These are phyloP conservation scores for Cetoscarus ocellatus DNA, from an alignment of 2,797 vertebrate genomes.

Conservation along the genomic window DNA sequence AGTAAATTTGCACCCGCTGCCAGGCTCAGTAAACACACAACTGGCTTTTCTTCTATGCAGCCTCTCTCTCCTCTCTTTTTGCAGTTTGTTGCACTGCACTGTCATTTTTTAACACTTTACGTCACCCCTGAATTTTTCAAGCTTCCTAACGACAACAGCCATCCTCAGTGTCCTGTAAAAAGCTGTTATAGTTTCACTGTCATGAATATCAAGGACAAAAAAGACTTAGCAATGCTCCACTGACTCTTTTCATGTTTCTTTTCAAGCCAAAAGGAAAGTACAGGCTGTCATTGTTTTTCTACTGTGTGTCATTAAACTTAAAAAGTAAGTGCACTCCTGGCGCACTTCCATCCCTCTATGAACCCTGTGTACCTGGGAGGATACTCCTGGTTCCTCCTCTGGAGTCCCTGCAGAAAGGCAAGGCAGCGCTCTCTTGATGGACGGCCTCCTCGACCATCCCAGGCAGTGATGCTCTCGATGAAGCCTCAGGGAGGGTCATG, in stretches of 20 bases:
- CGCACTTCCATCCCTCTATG: constrained; percentile 35
- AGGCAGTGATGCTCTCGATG: constrained; percentile 45
- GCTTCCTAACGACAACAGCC: constrained; percentile 11
- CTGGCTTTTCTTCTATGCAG: too few relatives aligned
- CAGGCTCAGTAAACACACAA: too few relatives aligned
- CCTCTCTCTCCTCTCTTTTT: too few relatives aligned
- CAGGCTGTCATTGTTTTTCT: constrained; percentile 13
- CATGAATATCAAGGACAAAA: constrained; percentile 30
- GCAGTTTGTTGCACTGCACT: too few relatives aligned
- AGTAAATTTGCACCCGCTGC: too few relatives aligned
- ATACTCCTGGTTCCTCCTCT: constrained; percentile 25
- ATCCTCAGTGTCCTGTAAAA: constrained; percentile 21
- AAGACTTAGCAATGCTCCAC: constrained; percentile 1
- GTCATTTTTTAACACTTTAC: background rate
- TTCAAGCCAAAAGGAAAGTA: constrained; percentile 20
- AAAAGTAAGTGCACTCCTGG: constrained; percentile 50
- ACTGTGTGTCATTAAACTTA: constrained; percentile 35
- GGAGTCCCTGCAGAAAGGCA: constrained; percentile 6
- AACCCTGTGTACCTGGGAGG: constrained; percentile 36
- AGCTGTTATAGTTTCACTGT: constrained; percentile 27
- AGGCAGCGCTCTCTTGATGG: constrained; percentile 26
- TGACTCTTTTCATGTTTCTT: constrained; percentile 21
- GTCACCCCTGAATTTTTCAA: background rate
- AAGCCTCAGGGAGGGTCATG: constrained; percentile 39
- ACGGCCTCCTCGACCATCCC: constrained; percentile 37